Conservation (phyloP, 2,113 vertebrate species). For the Glaucomys volans region DNA sequence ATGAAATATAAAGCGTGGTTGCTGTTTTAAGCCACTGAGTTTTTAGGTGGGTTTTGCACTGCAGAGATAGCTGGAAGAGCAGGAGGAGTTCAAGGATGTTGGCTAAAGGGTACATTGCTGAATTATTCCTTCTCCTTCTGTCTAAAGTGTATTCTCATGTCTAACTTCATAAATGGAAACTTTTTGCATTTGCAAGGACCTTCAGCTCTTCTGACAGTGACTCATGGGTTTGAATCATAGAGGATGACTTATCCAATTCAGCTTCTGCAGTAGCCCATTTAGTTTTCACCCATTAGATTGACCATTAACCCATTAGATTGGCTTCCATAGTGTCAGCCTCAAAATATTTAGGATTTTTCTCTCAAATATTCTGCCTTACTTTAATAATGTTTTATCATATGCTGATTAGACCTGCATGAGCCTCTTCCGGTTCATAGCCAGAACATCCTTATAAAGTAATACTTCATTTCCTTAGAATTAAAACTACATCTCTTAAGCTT, state of each 20-base stretch:
- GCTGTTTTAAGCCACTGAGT: background rate
- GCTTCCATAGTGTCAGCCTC: background rate
- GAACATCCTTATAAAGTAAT: background rate
- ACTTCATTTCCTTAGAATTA: background rate
- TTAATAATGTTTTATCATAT: background rate
- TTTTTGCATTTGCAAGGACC: background rate
- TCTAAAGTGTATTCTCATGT: background rate
- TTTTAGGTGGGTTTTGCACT: background rate
- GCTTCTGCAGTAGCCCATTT: background rate
- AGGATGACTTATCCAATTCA: background rate
- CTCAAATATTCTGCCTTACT: background rate
- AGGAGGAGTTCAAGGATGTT: background rate
- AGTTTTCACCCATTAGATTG: too few relatives aligned
- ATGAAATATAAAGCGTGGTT: background rate
- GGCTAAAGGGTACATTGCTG: background rate
- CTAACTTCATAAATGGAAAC: background rate
- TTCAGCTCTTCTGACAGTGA: background rate
- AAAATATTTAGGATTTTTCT: background rate
- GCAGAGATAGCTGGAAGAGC: background rate
- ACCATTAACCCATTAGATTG: background rate
- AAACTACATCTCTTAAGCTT: background rate
- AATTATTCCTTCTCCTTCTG: background rate
- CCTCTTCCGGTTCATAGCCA: background rate
- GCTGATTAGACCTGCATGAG: background rate
- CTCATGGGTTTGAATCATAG: background rate